Conservation (phyloP, 2,113 vertebrate species). For the zebrafish (Danio rerio) region DNA sequence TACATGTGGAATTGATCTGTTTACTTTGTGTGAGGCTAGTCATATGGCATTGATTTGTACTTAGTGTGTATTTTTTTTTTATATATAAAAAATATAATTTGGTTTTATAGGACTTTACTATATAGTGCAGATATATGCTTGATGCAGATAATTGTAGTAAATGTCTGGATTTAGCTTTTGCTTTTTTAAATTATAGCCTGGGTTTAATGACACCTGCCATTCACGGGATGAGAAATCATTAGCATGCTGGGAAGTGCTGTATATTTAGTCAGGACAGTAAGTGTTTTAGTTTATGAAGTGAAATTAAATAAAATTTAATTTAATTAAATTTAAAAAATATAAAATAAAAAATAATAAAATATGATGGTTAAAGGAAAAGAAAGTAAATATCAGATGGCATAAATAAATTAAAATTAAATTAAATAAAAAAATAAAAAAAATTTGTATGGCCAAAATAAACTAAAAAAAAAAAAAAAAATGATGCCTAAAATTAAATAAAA, state of each 20-base stretch:
- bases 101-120: background rate
- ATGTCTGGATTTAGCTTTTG: background rate
- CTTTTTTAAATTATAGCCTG: constrained; percentile 1
- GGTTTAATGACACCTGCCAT: background rate
- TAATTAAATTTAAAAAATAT: too few species aligned
- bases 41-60: background rate
- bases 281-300: too few species aligned
- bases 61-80: background rate
- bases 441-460: too few species aligned
- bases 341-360: too few species aligned
- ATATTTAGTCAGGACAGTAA: background rate
- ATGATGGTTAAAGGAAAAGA: too few species aligned
- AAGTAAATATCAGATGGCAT: too few species aligned
- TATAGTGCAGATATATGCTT: background rate
- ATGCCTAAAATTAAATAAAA: too few species aligned
- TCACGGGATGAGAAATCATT: background rate
- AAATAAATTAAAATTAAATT: too few species aligned
- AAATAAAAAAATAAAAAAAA: too few species aligned
- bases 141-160: background rate
- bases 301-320: too few species aligned
- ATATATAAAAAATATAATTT: background rate
- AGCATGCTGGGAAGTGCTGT: background rate
- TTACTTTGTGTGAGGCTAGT: background rate
- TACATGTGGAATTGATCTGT: constrained; percentile 9
- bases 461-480: too few species aligned